Base-by-base conservation (phyloP, 1,140 invertebrate species). In the Aphelinus atriplicis region DNA sequence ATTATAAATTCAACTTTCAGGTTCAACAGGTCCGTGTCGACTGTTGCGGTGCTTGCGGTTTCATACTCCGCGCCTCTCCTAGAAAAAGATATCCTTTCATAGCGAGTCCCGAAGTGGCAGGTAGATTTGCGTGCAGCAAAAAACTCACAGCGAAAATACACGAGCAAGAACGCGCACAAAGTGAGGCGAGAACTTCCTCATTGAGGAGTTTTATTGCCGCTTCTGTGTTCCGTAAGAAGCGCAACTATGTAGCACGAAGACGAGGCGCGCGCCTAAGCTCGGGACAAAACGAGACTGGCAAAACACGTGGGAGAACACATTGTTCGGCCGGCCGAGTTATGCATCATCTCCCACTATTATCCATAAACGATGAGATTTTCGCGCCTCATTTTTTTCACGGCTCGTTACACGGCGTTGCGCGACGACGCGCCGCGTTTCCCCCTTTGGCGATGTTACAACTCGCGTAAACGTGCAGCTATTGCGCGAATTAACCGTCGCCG, bases 131-230 rank as follows among this genome's bases (percentile, higher is more conserved):
- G 46, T 55, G 63, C 50, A 48, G 42, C 58, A 58, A 57, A 66
- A 73, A 73, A 66, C 43, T 60, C 58, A 61, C n/a, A 43, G 71
- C 56, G 62, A 72, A 65, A 65, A 72, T 63, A 55, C 57, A 66
- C 26, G 50, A 65, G 56, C 48, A 53, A 60, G 71, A 66, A 73
- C 26, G 26, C 61, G 60, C 64, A 67, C 67, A 73, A 73, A 45
- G 56, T 53, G 53, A 73, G 71, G 47, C 45, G 71, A 66, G 71
- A 73, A 73, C 71, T 73, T 73, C 71, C 71, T 73, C 64, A 73
- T 73, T 73, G 63, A 67, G 63, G 57, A 73, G 64, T 66, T 73
- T 73, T 67, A 73, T 67, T 46, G 64, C 64, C 9, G 9, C 47
- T 9, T 10, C 26, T 47, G 57, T 42, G 63, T 42, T 43, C 46